Evolutionary conservation across 2,113 vertebrate species (phyloP), one percentile per base, ranked within the genome.

Genomic region (Setophaga kirtlandii): DNA sequence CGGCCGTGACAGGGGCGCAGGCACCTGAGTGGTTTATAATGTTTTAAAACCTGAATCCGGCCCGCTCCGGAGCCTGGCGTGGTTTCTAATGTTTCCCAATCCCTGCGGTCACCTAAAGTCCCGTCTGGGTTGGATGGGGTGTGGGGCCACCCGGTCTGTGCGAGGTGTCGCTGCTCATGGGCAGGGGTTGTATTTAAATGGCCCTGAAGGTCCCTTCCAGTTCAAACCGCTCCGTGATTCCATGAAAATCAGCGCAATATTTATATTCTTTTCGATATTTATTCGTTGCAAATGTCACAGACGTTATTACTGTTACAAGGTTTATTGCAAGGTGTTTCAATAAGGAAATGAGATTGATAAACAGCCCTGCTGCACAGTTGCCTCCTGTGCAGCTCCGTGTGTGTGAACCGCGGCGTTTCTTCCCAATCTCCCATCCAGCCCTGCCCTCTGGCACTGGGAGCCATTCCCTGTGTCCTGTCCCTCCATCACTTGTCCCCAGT

Each of bases 341-440:
- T n/a, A 16, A 23, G 49, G 41, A 52, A 77, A 24, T 6, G 33
- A 31, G 15, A 69, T 12, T 14, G 28, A 16, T 41, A 13, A 53
- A 46, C 17, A 39, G 55, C 55, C 2, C 15, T 33, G 56, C 64
- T 7, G 74, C 28, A 11, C 19, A 39, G 15, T 39, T 52, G 39
- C 33, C 55, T 69, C 28, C 55, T 53, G 47, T n/a, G 9, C 55
- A 30, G 28, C 28, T 62, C 28, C 23, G 11, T 53, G 55, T 39
- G 33, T 20, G 39, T 33, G 56, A 70, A 39, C 15, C 39, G 9
- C 6, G 3, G 21, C 20, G 15, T 64, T 88, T 5, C 49, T 49
- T 9, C 35, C 49, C 35, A 15, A 2, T 6, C 8, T 47, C 20
- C 24, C 39, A 3, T 8, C 47, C 1, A 78, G 0, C 10, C 39